Conservation (phyloP, 2,888 invertebrate genomes). For the Hydropsyche betteni region DNA sequence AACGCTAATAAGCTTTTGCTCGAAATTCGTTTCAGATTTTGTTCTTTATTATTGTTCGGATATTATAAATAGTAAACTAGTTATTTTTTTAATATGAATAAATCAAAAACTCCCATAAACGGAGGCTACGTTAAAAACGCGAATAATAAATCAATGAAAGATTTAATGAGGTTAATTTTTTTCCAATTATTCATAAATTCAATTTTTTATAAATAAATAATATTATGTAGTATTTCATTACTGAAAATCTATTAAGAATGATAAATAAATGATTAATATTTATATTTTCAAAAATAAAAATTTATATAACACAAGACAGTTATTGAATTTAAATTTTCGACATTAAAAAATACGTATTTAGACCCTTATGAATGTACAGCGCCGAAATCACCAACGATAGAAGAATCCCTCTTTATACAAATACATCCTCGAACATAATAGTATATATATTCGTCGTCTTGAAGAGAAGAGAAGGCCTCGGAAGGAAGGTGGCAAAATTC, state of each 20-base stretch:
- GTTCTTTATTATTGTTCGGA: background rate
- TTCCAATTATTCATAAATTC: background rate
- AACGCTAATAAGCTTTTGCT: slow-evolving; percentile 8
- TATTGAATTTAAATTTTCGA: slow-evolving; percentile 1
- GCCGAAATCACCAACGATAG: slow-evolving; percentile 36
- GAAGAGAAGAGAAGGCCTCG: slow-evolving; percentile 34
- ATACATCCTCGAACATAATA: slow-evolving; percentile 11
- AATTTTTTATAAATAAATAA: background rate
- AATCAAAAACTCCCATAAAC: too few relatives aligned
- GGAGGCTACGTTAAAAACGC: too few relatives aligned
- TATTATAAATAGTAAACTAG: background rate
- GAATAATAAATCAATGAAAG: too few relatives aligned
- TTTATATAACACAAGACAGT: too few relatives aligned
- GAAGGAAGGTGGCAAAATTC: slow-evolving; percentile 52
- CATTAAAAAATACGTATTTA: background rate
- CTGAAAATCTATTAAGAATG: too few relatives aligned
- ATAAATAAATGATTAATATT: background rate
- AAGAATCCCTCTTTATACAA: slow-evolving; percentile 46
- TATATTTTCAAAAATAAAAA: too few relatives aligned
- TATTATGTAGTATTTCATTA: background rate
- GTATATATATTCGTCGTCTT: too few relatives aligned
- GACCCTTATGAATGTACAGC: background rate
- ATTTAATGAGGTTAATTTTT: too few relatives aligned
- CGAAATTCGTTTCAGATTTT: slow-evolving; percentile 5
- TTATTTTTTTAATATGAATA: background rate